Percentiles rank a stretch among this genome's conserved stretches.
These are phyloP conservation scores for Priocnemis perturbator DNA, from an alignment of 2,888 invertebrate genomes.

Conservation along the genomic window DNA sequence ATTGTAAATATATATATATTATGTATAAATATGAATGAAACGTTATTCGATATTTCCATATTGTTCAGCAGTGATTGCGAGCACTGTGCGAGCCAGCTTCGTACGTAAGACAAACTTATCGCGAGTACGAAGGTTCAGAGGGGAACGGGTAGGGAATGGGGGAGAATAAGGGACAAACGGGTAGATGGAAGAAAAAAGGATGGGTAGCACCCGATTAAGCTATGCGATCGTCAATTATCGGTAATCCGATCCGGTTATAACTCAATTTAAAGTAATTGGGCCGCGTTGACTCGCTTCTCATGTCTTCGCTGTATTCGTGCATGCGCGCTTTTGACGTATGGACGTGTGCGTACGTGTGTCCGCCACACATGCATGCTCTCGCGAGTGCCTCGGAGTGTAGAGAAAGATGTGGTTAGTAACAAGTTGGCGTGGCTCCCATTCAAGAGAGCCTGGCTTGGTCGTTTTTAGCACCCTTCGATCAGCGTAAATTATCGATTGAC, in stretches of 20 bases:
- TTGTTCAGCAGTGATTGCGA: no score
- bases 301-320: conserved; percentile 22
- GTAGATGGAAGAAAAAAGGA: conserved; percentile 15
- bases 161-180: conserved; percentile 12
- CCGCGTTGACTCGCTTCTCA: conserved; percentile 51
- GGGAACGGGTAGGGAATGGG: conserved; percentile 20
- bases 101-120: not conserved
- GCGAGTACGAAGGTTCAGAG: conserved; percentile 8
- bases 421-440: conserved; percentile 6
- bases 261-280: conserved; percentile 71
- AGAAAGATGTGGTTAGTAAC: conserved; percentile 24
- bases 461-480: conserved; percentile 57
- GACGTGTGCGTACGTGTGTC: not conserved
- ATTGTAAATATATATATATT: no score
- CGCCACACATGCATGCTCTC: conserved; percentile 4
- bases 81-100: not conserved
- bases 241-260: conserved; percentile 71
- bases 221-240: conserved; percentile 70
- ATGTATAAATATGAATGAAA: no score
- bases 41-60: no score
- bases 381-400: conserved; percentile 5
- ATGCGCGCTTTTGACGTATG: not conserved
- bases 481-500: not conserved
- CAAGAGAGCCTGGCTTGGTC: conserved; percentile 28
- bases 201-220: conserved; percentile 61